Evolutionary conservation across 2,113 vertebrate species (phyloP).

Genomic region (Daubentonia madagascariensis): DNA sequence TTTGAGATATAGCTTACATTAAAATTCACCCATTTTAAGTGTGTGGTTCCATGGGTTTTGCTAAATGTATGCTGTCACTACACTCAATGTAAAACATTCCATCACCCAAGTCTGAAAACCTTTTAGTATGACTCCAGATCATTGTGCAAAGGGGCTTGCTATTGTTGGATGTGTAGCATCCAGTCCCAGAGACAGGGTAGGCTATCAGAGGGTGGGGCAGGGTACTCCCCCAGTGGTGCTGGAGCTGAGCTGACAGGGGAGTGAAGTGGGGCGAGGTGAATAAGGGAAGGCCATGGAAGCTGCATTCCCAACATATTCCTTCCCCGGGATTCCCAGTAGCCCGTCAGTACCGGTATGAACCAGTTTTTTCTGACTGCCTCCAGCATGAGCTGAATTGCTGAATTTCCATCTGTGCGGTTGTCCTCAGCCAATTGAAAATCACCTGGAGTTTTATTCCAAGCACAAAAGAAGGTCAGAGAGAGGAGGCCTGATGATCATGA

Average conservation of each 20-base stretch:
- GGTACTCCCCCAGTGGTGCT: background rate
- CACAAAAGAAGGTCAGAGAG: background rate
- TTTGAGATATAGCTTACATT: background rate
- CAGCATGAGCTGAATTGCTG: background rate
- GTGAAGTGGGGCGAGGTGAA: too few relatives aligned
- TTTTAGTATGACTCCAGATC: background rate
- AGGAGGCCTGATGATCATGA: background rate
- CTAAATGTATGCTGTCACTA: background rate
- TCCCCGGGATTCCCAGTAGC: background rate
- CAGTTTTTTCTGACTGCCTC: background rate
- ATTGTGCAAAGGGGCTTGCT: background rate
- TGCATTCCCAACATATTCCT: background rate
- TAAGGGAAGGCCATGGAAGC: background rate
- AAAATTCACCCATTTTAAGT: background rate
- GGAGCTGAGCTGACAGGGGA: background rate
- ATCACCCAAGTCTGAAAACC: background rate
- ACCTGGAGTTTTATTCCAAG: conserved; percentile 20
- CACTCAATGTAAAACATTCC: background rate
- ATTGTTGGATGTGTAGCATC: background rate
- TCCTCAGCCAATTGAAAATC: conserved; percentile 3
- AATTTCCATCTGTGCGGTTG: background rate
- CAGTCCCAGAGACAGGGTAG: background rate
- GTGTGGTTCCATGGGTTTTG: background rate
- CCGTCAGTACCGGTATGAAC: background rate
- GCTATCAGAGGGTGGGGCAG: background rate